Conservation (phyloP, 2,113 vertebrate genomes). For the Odocoileus hemionus region DNA sequence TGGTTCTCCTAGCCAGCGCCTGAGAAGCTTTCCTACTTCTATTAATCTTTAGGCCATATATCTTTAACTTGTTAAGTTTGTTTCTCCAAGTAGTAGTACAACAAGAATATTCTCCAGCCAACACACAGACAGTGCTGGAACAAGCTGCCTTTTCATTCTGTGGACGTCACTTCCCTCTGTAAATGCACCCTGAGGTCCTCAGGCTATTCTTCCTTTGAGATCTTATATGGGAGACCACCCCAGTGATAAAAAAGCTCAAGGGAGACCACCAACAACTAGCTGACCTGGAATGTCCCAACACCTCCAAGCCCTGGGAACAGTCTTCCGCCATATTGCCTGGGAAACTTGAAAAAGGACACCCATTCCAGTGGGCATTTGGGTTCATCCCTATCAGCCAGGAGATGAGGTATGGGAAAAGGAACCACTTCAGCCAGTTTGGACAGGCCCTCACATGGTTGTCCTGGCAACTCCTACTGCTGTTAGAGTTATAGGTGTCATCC, state of each 20-base stretch:
- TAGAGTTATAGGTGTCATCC: not conserved
- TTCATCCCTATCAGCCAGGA: not conserved
- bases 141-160: not conserved
- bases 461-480: not conserved
- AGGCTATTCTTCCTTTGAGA: not conserved
- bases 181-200: not conserved
- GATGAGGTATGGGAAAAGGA: not conserved
- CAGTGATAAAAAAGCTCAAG: not conserved
- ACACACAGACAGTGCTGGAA: not conserved
- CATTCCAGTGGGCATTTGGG: not conserved
- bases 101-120: not conserved
- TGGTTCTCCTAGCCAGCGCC: not conserved
- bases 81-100: not conserved
- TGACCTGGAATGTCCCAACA: not conserved
- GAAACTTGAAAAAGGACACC: not conserved
- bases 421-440: not conserved
- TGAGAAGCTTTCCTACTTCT: not conserved
- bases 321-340: fast-evolving
- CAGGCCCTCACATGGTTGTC: not conserved
- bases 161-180: not conserved
- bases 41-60: not conserved
- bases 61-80: not conserved
- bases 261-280: not conserved
- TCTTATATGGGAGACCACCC: not conserved
- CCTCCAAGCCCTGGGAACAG: not conserved